Evolutionary conservation across 2,888 invertebrate species (phyloP).

Genomic region (Leptopterna dolabrata): DNA sequence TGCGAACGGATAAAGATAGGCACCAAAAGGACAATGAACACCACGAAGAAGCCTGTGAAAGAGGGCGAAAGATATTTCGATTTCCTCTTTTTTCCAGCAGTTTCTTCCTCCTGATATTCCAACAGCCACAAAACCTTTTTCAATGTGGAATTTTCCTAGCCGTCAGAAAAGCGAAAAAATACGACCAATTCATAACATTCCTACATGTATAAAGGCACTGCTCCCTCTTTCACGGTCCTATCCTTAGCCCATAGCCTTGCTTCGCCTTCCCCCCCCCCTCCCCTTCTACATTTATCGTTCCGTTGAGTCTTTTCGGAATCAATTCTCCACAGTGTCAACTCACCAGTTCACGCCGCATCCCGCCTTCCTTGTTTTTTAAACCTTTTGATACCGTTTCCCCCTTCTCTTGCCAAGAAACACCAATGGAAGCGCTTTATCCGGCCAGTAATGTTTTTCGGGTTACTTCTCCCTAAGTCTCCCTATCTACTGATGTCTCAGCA

Average conservation of each 20-base stretch:
- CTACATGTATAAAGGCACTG: slow-evolving; percentile 22
- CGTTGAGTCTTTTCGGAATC: slow-evolving; percentile 23
- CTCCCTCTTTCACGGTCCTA: background rate
- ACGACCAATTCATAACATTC: slow-evolving; percentile 43
- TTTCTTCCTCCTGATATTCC: background rate
- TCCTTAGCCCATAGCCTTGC: background rate
- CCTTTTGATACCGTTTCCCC: background rate
- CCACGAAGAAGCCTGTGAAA: background rate
- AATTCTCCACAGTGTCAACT: slow-evolving; percentile 29
- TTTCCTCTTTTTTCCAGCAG: background rate
- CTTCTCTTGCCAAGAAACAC: background rate
- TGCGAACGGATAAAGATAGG: background rate
- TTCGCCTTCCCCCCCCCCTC: background rate
- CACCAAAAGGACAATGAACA: background rate
- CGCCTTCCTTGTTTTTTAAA: background rate
- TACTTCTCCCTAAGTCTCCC: too few species aligned
- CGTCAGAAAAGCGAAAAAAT: slow-evolving; percentile 40
- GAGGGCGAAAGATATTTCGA: background rate
- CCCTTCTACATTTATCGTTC: background rate
- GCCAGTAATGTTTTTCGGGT: too few species aligned
- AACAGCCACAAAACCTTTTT: background rate
- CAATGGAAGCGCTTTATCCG: background rate
- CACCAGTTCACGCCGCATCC: background rate
- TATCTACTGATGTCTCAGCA: too few species aligned
- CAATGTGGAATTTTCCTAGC: background rate